Conservation (phyloP, 2,888 invertebrate genomes). For the Phalera bucephala region DNA sequence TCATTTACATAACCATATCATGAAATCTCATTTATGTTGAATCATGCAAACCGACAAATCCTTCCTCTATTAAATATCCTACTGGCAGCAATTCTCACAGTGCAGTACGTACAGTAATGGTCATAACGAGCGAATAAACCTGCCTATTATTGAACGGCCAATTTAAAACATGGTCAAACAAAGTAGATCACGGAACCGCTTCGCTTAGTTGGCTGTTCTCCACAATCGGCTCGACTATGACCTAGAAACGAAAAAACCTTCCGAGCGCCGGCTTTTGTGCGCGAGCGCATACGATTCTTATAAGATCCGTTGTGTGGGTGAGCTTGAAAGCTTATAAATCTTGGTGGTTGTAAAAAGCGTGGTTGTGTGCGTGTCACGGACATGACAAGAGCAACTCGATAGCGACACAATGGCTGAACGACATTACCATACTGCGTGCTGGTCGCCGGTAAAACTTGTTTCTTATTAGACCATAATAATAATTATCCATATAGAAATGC, state of each 20-base stretch:
- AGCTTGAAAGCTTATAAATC: constrained; percentile 73
- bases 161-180: constrained; percentile 35
- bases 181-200: constrained; percentile 65
- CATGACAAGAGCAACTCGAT: constrained; percentile 51
- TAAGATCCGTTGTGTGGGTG: constrained; percentile 52
- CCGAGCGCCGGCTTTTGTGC: constrained; percentile 44
- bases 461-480: constrained; percentile 11
- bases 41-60: too few relatives aligned
- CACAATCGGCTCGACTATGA: constrained; percentile 43
- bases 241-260: constrained; percentile 72
- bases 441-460: constrained; percentile 31
- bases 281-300: constrained; percentile 40
- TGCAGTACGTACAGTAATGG: not conserved
- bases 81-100: not conserved
- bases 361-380: constrained; percentile 48
- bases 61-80: not conserved
- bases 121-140: not conserved
- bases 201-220: constrained; percentile 41
- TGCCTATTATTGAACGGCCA: constrained; percentile 13
- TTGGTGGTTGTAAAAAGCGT: constrained; percentile 36
- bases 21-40: too few relatives aligned
- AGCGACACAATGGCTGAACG: constrained; percentile 61
- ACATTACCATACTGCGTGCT: constrained; percentile 51
- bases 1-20: too few relatives aligned
- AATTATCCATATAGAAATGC: too few relatives aligned